Evolutionary conservation across 2,113 vertebrate genomes (phyloP).

Genomic region (Heteronetta atricapilla): DNA sequence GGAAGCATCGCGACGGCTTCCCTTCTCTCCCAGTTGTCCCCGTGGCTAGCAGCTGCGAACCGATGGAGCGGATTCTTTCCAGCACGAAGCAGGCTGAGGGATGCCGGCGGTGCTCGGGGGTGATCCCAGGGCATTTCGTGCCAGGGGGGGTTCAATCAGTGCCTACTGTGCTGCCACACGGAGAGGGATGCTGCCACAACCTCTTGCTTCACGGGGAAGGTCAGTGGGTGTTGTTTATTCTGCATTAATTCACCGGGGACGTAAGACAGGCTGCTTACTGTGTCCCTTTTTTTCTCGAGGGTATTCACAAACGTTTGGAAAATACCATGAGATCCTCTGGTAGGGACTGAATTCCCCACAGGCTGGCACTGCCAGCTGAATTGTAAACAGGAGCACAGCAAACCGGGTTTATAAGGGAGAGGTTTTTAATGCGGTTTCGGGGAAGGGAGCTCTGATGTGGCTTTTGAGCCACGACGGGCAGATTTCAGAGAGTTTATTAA

Average conservation of each 20-base stretch:
- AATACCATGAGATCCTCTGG: not conserved
- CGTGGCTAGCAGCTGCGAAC: slow-evolving; percentile 47
- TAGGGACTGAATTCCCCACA: not conserved
- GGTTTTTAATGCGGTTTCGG: not conserved
- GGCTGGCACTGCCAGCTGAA: not conserved
- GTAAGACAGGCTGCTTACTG: not conserved
- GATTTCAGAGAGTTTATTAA: not conserved
- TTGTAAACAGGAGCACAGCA: not conserved
- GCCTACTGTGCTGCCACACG: not conserved
- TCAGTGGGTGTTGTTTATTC: not conserved
- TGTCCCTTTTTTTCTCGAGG: not conserved
- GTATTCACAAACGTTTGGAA: not conserved
- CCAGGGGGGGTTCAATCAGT: not conserved
- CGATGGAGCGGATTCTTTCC: slow-evolving; percentile 38
- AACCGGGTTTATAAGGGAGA: not conserved
- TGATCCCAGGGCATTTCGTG: slow-evolving; percentile 24
- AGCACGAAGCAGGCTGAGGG: not conserved
- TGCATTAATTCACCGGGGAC: not conserved
- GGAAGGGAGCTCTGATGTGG: not conserved
- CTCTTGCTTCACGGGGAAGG: not conserved
- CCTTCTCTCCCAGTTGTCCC: slow-evolving; percentile 37
- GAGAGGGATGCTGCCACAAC: not conserved
- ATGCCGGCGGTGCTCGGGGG: not conserved
- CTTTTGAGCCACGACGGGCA: not conserved
- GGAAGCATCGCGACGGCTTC: not conserved